Evolutionary conservation across 2,113 vertebrate genomes (phyloP).

Genomic region (Notarius lentiginosus): DNA sequence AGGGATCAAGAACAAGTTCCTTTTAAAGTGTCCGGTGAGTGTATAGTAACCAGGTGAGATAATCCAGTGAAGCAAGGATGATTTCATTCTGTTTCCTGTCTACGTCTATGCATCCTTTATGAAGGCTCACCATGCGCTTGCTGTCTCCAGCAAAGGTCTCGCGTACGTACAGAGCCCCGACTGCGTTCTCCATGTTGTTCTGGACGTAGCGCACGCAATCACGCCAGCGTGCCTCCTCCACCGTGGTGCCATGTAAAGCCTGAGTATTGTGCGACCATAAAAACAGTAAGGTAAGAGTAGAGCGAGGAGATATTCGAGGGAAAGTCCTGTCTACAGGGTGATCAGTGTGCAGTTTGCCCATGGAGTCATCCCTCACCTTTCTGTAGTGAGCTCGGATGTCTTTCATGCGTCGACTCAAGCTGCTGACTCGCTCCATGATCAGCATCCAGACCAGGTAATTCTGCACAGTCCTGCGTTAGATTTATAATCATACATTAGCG

Average conservation of each 20-base stretch:
- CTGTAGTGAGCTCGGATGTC: constrained; percentile 83
- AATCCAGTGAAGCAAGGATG: neutral
- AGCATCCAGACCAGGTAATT: constrained; percentile 95
- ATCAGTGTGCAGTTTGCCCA: neutral
- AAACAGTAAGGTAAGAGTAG: neutral
- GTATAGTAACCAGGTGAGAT: neutral
- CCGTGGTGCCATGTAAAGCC: constrained; percentile 86
- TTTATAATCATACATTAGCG: neutral
- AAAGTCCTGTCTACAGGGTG: neutral
- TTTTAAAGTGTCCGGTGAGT: too few species aligned
- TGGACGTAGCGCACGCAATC: constrained; percentile 93
- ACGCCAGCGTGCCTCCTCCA: constrained; percentile 91
- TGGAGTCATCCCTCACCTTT: constrained; percentile 62
- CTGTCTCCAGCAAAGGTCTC: constrained; percentile 89
- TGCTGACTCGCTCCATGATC: constrained; percentile 83
- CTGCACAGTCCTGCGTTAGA: constrained; percentile 83
- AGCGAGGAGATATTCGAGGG: neutral
- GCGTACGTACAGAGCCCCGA: constrained; percentile 88
- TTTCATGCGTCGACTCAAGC: constrained; percentile 88
- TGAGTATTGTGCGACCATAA: constrained; percentile 51
- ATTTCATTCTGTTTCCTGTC: neutral
- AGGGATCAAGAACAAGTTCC: neutral
- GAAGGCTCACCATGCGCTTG: constrained; percentile 84
- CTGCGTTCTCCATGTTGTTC: constrained; percentile 93
- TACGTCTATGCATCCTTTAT: neutral